These are phyloP conservation scores for Pachycephala philippinensis DNA, from an alignment of 2,113 vertebrate species.

Conservation along the genomic window DNA sequence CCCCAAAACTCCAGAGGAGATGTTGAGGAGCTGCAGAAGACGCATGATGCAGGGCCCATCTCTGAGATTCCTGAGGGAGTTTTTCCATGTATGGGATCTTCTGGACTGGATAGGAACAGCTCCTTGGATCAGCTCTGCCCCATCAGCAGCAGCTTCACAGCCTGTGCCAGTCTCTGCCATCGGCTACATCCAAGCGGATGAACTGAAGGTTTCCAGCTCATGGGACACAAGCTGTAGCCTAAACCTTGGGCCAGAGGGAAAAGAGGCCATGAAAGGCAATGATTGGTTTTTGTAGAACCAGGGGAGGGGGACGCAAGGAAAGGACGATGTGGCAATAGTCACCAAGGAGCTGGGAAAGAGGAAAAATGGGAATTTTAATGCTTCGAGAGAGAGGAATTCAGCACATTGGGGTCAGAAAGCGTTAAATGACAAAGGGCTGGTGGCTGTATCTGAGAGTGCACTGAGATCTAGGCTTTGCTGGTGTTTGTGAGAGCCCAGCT, in stretches of 20 bases:
- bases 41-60: no score
- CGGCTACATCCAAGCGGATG: background rate
- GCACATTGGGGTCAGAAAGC: background rate
- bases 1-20: background rate
- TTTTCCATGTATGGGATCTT: background rate
- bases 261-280: background rate
- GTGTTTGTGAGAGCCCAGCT: background rate
- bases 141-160: background rate
- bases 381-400: background rate
- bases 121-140: background rate
- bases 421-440: background rate
- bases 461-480: background rate
- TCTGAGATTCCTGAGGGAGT: background rate
- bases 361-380: background rate
- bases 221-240: no score
- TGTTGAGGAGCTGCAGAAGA: background rate
- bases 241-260: background rate
- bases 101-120: background rate
- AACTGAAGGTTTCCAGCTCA: no score
- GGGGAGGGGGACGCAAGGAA: background rate
- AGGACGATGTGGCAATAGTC: background rate
- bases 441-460: background rate
- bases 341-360: background rate
- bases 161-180: background rate
- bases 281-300: background rate